A percentile compares a stretch with the other conserved stretches of the same genome.
phyloP scores from a whole-genome alignment of 2,113 vertebrate species.

The Oncorhynchus gorbuscha region DNA sequence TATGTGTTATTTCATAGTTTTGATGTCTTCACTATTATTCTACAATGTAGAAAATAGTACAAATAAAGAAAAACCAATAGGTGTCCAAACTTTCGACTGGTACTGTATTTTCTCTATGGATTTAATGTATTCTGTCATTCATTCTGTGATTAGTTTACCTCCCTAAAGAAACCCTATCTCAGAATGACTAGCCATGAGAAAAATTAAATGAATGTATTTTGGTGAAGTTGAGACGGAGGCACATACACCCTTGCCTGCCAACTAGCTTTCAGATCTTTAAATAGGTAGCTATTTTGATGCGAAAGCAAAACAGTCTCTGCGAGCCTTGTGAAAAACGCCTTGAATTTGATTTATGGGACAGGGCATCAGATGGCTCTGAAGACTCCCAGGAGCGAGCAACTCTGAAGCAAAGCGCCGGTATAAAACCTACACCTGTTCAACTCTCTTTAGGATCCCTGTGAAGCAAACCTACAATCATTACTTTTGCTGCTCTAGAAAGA shows the following conservation, averaged over 20 bases:
- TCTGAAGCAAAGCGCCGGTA: neutral
- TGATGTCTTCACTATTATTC: no score
- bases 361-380: no score
- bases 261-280: slow-evolving; percentile 56
- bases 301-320: slow-evolving; percentile 42
- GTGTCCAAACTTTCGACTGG: no score
- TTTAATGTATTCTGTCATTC: neutral
- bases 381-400: slow-evolving; percentile 6
- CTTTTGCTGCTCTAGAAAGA: neutral
- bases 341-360: slow-evolving; percentile 42
- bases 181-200: neutral
- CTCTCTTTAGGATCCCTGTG: neutral
- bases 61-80: no score
- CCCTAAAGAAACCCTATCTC: neutral
- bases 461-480: neutral
- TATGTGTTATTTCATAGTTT: no score
- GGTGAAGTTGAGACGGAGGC: slow-evolving; percentile 7
- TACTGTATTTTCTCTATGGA: neutral
- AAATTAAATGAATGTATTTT: neutral
- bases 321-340: slow-evolving; percentile 1
- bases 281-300: slow-evolving; percentile 61
- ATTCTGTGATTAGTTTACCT: neutral
- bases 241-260: slow-evolving; percentile 15
- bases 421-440: neutral
- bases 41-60: no score